phyloP scores from a whole-genome alignment of 2,888 invertebrate genomes.

The Invenusta paracnida region DNA sequence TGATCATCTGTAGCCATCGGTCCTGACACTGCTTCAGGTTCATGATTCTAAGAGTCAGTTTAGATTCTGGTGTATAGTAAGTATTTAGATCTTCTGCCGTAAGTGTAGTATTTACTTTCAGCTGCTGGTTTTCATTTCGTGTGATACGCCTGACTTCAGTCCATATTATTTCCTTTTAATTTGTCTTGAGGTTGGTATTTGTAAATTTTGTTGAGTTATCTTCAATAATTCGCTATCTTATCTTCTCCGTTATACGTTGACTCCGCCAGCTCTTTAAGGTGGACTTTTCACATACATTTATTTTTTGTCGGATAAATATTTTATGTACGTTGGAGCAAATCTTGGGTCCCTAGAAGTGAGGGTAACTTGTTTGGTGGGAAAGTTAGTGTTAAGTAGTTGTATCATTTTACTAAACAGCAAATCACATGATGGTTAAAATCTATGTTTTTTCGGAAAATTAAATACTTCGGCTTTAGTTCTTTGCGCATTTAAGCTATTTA shows the following conservation, averaged over 20 bases:
- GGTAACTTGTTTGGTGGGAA: background rate
- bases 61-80: background rate
- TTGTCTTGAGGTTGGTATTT: background rate
- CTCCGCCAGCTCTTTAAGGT: background rate
- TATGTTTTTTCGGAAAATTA: background rate
- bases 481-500: background rate
- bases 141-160: too few relatives aligned
- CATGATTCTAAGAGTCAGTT: background rate
- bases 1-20: background rate
- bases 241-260: background rate
- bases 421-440: too few relatives aligned
- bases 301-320: background rate
- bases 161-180: background rate
- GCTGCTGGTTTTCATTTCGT: too few relatives aligned
- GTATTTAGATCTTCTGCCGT: background rate
- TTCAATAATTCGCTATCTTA: background rate
- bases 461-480: background rate
- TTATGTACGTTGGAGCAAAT: background rate
- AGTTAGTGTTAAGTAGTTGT: background rate
- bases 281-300: conserved; percentile 1
- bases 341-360: background rate
- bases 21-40: background rate
- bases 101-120: too few relatives aligned
- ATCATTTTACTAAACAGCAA: background rate
- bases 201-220: background rate